phyloP scores from a whole-genome alignment of 2,113 vertebrate species.

The Salvelinus namaycush region DNA sequence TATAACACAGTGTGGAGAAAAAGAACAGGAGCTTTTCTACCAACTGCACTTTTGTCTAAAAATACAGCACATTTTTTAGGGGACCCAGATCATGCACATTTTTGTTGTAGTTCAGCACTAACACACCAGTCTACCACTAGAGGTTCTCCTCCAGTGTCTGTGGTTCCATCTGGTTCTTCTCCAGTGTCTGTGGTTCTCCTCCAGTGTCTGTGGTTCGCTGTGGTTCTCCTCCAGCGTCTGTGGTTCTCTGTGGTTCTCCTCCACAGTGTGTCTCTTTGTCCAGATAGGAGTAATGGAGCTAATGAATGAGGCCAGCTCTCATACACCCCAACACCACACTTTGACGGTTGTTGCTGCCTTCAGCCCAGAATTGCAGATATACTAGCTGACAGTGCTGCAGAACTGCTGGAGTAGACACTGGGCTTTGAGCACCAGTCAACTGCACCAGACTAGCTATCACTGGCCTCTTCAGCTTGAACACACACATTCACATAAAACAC shows the following conservation, averaged over 20 bases:
- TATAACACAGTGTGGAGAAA: no score
- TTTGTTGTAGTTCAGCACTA: no score
- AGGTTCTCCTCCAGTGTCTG: no score
- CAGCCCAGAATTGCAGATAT: constrained; percentile 40
- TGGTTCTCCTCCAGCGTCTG: no score
- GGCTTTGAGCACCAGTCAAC: constrained; percentile 66
- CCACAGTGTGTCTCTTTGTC: background rate
- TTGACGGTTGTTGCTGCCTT: constrained; percentile 13
- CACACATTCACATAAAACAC: constrained; percentile 13
- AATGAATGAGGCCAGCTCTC: constrained; percentile 4
- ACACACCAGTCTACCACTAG: no score
- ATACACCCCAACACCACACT: constrained; percentile 16
- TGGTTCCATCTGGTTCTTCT: no score
- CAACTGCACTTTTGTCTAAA: no score
- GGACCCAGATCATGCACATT: no score
- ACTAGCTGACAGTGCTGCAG: constrained; percentile 36
- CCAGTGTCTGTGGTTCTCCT: no score
- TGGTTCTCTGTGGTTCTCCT: background rate
- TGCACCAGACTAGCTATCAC: constrained; percentile 54
- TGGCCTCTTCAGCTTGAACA: constrained; percentile 44
- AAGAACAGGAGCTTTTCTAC: no score
- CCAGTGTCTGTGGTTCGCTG: no score
- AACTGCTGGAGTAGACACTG: constrained; percentile 49
- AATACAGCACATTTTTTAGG: no score
- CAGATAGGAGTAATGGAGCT: background rate